Evolutionary conservation across 2,888 invertebrate genomes (phyloP).

Genomic region (Apotomis capreana): DNA sequence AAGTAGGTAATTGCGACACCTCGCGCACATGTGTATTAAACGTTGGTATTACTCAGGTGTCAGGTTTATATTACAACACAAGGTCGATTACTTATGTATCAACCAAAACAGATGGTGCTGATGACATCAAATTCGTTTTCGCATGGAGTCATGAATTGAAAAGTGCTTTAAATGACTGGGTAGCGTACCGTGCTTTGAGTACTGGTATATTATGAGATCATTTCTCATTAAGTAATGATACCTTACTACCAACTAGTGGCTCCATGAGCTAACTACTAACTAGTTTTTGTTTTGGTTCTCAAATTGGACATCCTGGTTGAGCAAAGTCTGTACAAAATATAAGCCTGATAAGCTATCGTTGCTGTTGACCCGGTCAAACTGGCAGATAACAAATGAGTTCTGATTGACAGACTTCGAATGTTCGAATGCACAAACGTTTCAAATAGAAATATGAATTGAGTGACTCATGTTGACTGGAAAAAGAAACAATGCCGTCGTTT

Average conservation of each 20-base stretch:
- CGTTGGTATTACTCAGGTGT: not conserved
- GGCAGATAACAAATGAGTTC: conserved; percentile 20
- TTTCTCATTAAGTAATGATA: too few species aligned
- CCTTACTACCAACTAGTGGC: too few species aligned
- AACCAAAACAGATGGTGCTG: conserved; percentile 13
- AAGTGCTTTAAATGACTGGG: too few species aligned
- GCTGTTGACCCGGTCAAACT: conserved; percentile 54
- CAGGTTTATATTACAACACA: not conserved
- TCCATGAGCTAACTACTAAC: too few species aligned
- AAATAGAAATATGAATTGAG: not conserved
- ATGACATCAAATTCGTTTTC: not conserved
- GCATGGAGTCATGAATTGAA: not conserved
- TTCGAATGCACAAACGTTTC: not conserved
- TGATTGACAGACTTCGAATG: conserved; percentile 13
- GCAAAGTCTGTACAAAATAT: conserved; percentile 47
- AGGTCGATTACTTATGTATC: conserved; percentile 19
- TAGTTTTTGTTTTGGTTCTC: not conserved
- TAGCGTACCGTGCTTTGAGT: too few species aligned
- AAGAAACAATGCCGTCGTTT: not conserved
- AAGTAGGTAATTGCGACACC: conserved; percentile 40
- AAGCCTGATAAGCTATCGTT: conserved; percentile 59
- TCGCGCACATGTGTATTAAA: conserved; percentile 28
- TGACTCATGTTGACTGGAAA: not conserved
- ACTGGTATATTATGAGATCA: too few species aligned
- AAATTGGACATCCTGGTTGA: not conserved